Evolutionary conservation across 2,113 vertebrate species (phyloP).

Genomic region (Phylloscopus trochiloides): DNA sequence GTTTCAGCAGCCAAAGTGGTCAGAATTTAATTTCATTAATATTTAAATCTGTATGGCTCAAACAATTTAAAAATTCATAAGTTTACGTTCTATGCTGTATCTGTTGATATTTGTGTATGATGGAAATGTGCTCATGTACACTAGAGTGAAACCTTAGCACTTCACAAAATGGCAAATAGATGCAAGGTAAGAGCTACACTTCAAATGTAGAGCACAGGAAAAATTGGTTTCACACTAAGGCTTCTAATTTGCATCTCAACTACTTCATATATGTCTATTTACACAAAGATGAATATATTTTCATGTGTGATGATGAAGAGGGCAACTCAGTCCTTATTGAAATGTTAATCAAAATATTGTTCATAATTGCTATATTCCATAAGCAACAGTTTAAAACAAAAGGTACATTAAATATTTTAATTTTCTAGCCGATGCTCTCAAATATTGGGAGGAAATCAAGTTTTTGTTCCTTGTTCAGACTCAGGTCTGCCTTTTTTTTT

Average conservation of each 20-base stretch:
- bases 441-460: neutral
- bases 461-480: neutral
- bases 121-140: neutral
- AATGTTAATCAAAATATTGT: neutral
- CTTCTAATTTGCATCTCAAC: neutral
- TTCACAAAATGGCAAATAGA: neutral
- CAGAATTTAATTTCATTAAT: neutral
- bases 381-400: neutral
- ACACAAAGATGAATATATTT: neutral
- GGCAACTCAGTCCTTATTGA: neutral
- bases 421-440: neutral
- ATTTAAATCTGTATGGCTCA: neutral
- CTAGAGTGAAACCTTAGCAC: neutral
- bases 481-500: neutral
- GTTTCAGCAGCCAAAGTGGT: neutral
- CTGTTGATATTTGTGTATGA: neutral
- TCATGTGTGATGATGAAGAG: neutral
- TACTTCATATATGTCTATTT: neutral
- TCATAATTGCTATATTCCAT: neutral
- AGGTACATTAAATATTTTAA: neutral
- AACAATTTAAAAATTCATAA: neutral
- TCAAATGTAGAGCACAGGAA: neutral
- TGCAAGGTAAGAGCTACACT: neutral
- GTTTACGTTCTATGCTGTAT: neutral
- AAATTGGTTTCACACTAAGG: neutral